A percentile compares a stretch with the other conserved stretches of the same genome.
phyloP scores from a whole-genome alignment of 2,888 invertebrate genomes.

The Nematopogon swammerdamellus region DNA sequence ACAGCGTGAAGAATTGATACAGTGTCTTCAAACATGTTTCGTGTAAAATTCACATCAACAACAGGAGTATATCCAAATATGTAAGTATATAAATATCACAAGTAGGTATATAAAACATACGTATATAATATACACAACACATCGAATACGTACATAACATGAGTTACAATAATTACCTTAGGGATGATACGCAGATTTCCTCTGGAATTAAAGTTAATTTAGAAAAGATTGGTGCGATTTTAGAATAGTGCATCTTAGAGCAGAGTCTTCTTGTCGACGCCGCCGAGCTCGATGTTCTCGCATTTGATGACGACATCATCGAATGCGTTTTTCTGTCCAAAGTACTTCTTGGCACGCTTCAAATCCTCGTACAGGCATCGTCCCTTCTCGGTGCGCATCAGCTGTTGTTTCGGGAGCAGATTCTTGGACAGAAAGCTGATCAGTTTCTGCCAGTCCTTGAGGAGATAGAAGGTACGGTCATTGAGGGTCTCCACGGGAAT shows the following conservation, averaged over 20 bases:
- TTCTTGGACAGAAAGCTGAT: conserved; percentile 39
- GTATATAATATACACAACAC: neutral
- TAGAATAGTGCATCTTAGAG: neutral
- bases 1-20: neutral
- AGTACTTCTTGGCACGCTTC: conserved; percentile 30
- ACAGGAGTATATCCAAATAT: neutral
- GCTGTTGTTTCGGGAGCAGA: conserved; percentile 32
- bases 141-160: too few species aligned
- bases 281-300: neutral
- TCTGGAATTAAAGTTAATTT: too few species aligned
- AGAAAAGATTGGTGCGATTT: neutral
- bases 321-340: neutral
- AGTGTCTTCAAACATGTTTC: neutral
- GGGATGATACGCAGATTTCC: neutral
- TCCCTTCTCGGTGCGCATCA: conserved; percentile 37
- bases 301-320: neutral
- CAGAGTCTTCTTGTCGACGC: neutral
- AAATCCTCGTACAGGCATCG: conserved; percentile 37
- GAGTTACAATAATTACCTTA: neutral
- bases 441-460: conserved; percentile 42
- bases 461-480: conserved; percentile 26
- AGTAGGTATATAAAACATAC: neutral
- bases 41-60: neutral
- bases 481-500: conserved; percentile 32
- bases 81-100: neutral